These are phyloP conservation scores for Lottia gigantea DNA, from an alignment of 2,888 invertebrate species.

Conservation along the genomic window DNA sequence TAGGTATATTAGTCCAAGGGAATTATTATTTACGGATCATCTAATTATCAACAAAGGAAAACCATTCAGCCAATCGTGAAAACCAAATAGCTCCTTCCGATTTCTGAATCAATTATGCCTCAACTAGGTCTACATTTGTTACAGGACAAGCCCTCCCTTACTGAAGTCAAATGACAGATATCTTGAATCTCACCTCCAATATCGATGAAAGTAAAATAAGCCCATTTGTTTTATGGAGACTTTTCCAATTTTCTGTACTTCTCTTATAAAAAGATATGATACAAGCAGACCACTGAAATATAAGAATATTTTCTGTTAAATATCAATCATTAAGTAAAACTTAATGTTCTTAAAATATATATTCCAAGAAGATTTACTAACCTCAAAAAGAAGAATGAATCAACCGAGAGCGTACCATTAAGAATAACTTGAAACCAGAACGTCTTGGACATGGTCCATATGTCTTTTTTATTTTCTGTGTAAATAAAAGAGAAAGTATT, in stretches of 20 bases:
- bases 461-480: neutral
- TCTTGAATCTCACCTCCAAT: conserved; percentile 13
- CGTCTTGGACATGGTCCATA: neutral
- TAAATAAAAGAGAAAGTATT: neutral
- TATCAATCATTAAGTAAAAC: no score
- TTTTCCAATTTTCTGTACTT: conserved; percentile 16
- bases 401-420: conserved; percentile 33
- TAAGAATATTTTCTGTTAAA: neutral
- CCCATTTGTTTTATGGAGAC: conserved; percentile 12
- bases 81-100: no score
- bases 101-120: no score
- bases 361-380: neutral
- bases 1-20: no score
- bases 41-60: no score
- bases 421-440: conserved; percentile 25
- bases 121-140: no score
- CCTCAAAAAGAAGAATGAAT: conserved; percentile 35
- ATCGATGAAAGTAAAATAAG: conserved; percentile 26
- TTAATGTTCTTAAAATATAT: no score
- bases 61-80: no score
- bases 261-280: conserved; percentile 20
- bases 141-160: no score
- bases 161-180: neutral
- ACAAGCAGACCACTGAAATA: conserved; percentile 22
- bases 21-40: no score